Conservation (phyloP, 2,113 vertebrate species). For the Hymenochirus boettgeri region DNA sequence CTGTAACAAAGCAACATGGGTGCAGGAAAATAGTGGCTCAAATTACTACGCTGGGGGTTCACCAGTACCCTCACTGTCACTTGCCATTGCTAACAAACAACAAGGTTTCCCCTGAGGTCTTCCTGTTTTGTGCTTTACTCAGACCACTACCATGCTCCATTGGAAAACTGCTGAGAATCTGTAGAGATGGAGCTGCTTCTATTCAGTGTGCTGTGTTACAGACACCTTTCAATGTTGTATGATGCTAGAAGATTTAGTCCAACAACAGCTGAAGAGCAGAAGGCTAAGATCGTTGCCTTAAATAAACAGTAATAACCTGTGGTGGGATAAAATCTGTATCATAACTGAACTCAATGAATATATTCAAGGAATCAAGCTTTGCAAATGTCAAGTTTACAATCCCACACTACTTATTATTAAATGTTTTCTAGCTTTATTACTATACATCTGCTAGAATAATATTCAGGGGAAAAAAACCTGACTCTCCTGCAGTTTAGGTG, state of each 20-base stretch:
- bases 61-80: not conserved
- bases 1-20: no score
- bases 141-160: not conserved
- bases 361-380: constrained; percentile 22
- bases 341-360: constrained; percentile 14
- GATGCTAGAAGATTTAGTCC: not conserved
- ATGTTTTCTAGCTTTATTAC: constrained; percentile 37
- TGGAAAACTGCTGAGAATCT: no score
- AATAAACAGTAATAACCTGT: not conserved
- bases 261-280: not conserved
- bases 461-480: no score
- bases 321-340: constrained; percentile 1
- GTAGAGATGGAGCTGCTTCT: no score
- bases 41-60: no score
- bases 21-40: no score
- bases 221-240: no score
- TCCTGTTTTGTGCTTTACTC: not conserved
- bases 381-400: constrained; percentile 36
- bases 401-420: constrained; percentile 27
- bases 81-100: not conserved
- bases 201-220: no score
- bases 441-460: constrained; percentile 33
- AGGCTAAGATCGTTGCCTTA: not conserved
- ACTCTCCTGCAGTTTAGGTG: no score
- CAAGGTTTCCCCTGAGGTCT: not conserved